These are phyloP conservation scores for Crenuchus spilurus DNA, from an alignment of 2,797 vertebrate species.

Conservation along the genomic window DNA sequence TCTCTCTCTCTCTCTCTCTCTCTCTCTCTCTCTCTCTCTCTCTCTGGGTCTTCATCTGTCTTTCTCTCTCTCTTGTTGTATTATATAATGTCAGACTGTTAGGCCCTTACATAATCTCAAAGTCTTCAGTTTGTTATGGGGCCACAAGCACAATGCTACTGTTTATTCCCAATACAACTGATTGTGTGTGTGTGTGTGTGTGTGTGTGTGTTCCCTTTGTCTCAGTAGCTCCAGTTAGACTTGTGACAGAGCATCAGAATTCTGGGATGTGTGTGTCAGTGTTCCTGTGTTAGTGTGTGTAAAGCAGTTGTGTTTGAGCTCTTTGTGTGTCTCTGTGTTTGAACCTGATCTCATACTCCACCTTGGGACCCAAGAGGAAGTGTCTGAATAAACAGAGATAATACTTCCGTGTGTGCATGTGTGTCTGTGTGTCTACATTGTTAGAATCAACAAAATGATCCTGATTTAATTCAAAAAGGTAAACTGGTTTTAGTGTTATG, in stretches of 20 bases:
- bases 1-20: neutral
- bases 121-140: constrained; percentile 48
- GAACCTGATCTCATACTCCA: neutral
- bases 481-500: no score
- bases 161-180: constrained; percentile 58
- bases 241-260: neutral
- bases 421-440: constrained; percentile 34
- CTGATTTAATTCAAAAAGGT: no score
- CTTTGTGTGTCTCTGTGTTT: constrained; percentile 6
- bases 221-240: neutral
- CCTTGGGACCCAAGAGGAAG: constrained; percentile 22
- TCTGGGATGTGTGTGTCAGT: neutral
- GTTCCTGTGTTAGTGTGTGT: constrained; percentile 23
- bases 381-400: constrained; percentile 23
- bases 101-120: constrained; percentile 51
- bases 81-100: constrained; percentile 44
- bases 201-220: constrained; percentile 5
- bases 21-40: neutral
- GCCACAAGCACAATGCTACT: constrained; percentile 60
- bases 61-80: constrained; percentile 9
- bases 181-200: constrained; percentile 11
- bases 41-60: neutral
- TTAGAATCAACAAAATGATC: no score
- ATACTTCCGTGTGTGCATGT: constrained; percentile 17
- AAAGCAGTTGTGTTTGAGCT: neutral